Evolutionary conservation across 2,113 vertebrate genomes (phyloP), one percentile per base, ranked within the genome.

Genomic region (Gnathochromis pfefferi): DNA sequence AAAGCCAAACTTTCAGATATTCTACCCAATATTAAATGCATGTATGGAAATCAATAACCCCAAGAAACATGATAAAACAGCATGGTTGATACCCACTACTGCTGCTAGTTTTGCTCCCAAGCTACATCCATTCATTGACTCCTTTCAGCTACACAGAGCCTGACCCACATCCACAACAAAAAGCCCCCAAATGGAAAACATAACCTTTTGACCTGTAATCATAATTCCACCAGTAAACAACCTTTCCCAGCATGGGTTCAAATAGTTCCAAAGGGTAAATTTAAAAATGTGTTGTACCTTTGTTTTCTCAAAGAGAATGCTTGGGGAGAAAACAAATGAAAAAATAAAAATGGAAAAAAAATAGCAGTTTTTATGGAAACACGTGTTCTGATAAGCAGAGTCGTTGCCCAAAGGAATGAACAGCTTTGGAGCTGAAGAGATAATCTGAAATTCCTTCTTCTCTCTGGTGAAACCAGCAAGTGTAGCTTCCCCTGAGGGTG

Each of bases 351-450:
- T 45, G 21, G 5, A 2, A 0, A 49, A 49, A 58, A 82, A 51
- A 91, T 84, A 84, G 86, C 88, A 86, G 93, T 92, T 93, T 91
- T 93, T 91, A 93, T 92, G 91, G 90, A 85, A 92, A 92, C 90
- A 92, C 80, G 85, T 89, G 88, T 92, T 93, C 93, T 90, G 92
- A 95, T 89, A 93, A 90, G 91, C 85, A 3, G 81, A 89, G 87
- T 80, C 17, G 87, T 93, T 88, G 73, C 89, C 92, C 85, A 86
- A 84, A 93, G 92, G 93, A 87, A 81, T 84, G 86, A 88, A 88
- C 55, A 84, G 86, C 79, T 93, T 90, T 89, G 87, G 89, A 88
- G 89, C 87, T 88, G 70, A 81, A 80, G 85, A 92, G 91, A 86
- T 81, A 92, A 90, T 90, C 89, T 87, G 80, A 75, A 84, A 49